Base-by-base conservation (phyloP, 2,888 invertebrate species). In the Adelognathus sp. region DNA sequence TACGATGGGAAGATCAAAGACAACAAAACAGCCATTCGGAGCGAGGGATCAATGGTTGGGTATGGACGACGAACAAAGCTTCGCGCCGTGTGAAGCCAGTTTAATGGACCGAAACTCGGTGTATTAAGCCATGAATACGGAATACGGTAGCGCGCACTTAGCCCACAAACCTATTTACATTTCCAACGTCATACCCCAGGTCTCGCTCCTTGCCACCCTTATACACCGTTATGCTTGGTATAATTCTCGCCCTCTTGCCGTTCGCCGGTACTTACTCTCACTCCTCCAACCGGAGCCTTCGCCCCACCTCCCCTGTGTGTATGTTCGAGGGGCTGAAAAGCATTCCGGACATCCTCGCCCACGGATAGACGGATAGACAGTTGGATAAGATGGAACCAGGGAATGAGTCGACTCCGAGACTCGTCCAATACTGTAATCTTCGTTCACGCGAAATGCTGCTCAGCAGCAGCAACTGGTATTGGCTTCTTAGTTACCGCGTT, bases 81-180 rank as follows among this genome's bases (percentile, higher is more conserved):
- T 39, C 33, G 67, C 54, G 21, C 66, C 54, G 60, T 73, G 79
- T 66, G 73, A 79, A 81, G 79, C 58, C 66, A 71, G 80, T 78
- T 80, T 80, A 80, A 80, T 80, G 74, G 80, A 78, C 69, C 81
- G 75, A 81, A 82, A 82, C 76, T 82, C 72, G 69, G 76, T n/a
- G n/a, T 80, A 82, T 79, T 75, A 81, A 81, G 79, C 81, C 81
- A 82, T 82, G 82, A 82, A 82, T 82, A 82, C 81, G 79, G 74
- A 82, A 82, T 79, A 69, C n/a, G n/a, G n/a, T n/a, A 74, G 66
- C 72, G 75, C 72, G 80, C 79, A 77, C 81, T 81, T 82, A 82
- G 78, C 79, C 79, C 76, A 79, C 82, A 81, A 79, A 82, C 82
- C 81, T 81, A 82, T 82, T 82, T 82, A 81, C 81, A 81, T 81